Conservation (phyloP, 2,797 vertebrate genomes). For the Tokudaia tokunoshimensis region DNA sequence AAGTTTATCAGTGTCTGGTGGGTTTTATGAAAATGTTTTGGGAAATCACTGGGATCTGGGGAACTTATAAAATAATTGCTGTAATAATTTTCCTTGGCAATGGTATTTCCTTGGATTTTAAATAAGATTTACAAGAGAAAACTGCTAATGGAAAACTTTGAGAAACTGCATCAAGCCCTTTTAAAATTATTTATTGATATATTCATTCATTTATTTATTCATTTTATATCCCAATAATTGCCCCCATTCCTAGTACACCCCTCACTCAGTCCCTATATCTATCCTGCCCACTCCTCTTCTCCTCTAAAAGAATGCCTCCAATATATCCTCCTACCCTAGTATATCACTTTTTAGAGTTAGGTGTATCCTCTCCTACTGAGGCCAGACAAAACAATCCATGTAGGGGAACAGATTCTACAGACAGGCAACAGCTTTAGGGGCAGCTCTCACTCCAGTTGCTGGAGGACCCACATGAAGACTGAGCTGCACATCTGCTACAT, state of each 20-base stretch:
- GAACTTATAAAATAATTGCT: neutral
- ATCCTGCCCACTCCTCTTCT: neutral
- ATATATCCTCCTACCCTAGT: neutral
- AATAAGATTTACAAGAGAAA: conserved; percentile 1
- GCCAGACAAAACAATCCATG: neutral
- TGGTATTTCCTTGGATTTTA: conserved; percentile 49
- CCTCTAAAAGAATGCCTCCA: neutral
- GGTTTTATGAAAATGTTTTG: neutral
- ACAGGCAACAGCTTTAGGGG: neutral
- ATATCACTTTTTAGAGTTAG: neutral
- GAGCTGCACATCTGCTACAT: neutral
- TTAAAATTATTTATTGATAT: neutral
- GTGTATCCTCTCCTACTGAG: neutral
- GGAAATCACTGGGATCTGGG: neutral
- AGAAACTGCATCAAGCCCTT: neutral
- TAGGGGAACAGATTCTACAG: neutral
- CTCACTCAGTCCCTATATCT: neutral
- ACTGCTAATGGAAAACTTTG: neutral
- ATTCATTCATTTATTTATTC: neutral
- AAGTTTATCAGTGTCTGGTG: neutral
- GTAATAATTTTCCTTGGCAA: conserved; percentile 44
- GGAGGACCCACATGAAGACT: neutral
- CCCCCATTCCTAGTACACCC: neutral
- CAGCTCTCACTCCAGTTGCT: neutral
- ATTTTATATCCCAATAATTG: neutral